These are phyloP conservation scores for Ciconia maguari DNA, from an alignment of 2,113 vertebrate species.

Conservation along the genomic window DNA sequence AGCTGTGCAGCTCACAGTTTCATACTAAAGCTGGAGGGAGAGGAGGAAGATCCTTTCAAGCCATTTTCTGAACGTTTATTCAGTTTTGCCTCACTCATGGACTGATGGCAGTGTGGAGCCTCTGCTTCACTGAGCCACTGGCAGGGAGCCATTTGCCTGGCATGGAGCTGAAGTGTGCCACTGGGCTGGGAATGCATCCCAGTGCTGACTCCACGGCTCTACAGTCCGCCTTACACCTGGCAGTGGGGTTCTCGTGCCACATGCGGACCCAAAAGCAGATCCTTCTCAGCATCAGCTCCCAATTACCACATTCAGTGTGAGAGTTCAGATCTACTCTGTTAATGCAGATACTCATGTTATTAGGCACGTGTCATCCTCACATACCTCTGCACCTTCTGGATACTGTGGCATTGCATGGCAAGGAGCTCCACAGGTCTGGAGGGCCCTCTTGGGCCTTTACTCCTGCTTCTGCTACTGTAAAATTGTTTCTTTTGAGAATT, in stretches of 20 bases:
- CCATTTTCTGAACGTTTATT: background rate
- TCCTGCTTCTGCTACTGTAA: background rate
- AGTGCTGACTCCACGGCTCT: too few relatives aligned
- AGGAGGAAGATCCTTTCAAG: background rate
- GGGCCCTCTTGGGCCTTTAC: background rate
- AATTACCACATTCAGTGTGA: too few relatives aligned
- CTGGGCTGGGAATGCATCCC: background rate
- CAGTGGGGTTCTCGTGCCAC: background rate
- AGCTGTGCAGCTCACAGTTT: background rate
- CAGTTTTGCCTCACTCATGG: background rate
- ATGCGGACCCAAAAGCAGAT: background rate
- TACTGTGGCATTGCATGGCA: background rate
- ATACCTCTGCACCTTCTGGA: background rate
- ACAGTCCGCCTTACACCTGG: fast-evolving
- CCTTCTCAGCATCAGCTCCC: background rate
- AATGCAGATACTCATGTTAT: background rate
- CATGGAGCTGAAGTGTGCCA: background rate
- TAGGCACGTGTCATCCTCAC: background rate
- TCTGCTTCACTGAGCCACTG: background rate
- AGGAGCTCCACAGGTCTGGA: background rate
- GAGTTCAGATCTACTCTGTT: background rate
- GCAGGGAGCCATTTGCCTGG: background rate
- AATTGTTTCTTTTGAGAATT: background rate
- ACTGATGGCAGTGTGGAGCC: fast-evolving
- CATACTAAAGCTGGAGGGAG: background rate